Percentiles rank a stretch among this genome's conserved stretches.
These are phyloP conservation scores for Pseudococcus jackbeardsleyi DNA, from an alignment of 2,888 invertebrate species.

Conservation along the genomic window DNA sequence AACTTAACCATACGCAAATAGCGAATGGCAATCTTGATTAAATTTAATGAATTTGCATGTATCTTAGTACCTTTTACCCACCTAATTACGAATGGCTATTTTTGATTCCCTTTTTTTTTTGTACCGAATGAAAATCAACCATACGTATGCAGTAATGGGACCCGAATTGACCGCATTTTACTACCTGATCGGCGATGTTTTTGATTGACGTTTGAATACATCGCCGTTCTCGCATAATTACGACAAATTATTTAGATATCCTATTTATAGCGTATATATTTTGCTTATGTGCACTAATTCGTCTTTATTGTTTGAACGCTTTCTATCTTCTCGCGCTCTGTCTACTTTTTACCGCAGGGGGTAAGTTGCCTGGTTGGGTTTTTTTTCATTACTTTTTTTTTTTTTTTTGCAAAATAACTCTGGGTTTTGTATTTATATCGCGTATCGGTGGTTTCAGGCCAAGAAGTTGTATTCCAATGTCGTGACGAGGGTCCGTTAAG, in stretches of 20 bases:
- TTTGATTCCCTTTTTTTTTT: not conserved
- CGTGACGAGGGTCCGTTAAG: conserved; percentile 88
- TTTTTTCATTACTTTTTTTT: conserved; percentile 13
- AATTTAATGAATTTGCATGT: not conserved
- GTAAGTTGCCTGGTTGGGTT: conserved; percentile 8
- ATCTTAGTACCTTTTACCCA: not conserved
- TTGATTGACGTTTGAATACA: not conserved
- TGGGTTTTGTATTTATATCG: not conserved
- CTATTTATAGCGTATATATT: conserved; percentile 14
- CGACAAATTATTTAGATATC: not conserved
- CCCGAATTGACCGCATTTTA: not conserved
- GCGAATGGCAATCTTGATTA: not conserved
- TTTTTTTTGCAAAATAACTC: not conserved
- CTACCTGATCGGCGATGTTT: not conserved
- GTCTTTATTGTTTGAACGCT: conserved; percentile 56
- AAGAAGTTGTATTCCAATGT: conserved; percentile 93
- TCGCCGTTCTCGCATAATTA: not conserved
- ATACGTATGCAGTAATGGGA: not conserved
- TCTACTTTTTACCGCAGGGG: conserved; percentile 37
- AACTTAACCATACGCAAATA: not conserved
- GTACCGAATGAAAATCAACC: not conserved
- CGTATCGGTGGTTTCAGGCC: conserved; percentile 74
- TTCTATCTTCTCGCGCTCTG: conserved; percentile 51
- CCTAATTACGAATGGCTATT: not conserved
- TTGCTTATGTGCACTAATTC: conserved; percentile 54